These are phyloP conservation scores for Candoia aspera DNA, from an alignment of 2,113 vertebrate species.

Conservation along the genomic window DNA sequence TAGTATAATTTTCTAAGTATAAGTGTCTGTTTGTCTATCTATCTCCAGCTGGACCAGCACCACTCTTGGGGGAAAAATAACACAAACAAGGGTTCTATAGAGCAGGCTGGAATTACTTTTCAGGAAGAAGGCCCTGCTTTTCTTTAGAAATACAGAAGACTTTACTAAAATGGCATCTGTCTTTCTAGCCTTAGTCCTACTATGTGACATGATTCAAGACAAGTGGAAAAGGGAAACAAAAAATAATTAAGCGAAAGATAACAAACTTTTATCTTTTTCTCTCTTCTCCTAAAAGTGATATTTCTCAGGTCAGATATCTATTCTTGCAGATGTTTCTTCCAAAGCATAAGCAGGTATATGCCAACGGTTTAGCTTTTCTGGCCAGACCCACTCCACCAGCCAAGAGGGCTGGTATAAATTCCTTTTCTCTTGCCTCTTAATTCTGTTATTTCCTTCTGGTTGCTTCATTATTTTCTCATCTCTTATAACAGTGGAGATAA, in stretches of 20 bases:
- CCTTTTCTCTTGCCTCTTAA: not conserved
- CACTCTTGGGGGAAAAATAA: too few relatives aligned
- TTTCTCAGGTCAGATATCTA: not conserved
- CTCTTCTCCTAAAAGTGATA: not conserved
- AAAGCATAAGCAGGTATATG: not conserved
- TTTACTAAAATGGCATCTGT: too few relatives aligned
- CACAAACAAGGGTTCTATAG: too few relatives aligned
- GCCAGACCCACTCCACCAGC: not conserved
- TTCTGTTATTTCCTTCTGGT: not conserved
- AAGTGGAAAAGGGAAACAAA: not conserved
- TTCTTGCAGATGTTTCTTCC: not conserved
- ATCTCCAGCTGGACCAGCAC: not conserved
- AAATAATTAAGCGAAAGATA: not conserved
- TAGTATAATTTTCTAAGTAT: not conserved
- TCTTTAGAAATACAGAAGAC: too few relatives aligned
- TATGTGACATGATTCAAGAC: not conserved
- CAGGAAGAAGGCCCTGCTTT: too few relatives aligned
- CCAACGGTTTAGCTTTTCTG: not conserved
- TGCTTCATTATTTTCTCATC: not conserved
- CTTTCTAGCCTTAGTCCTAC: not conserved
- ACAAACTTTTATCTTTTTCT: not conserved
- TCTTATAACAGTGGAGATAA: not conserved
- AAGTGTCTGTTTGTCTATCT: not conserved
- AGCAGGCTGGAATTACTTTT: too few relatives aligned
- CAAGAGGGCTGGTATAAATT: not conserved